phyloP scores from a whole-genome alignment of 2,113 vertebrate species.

The Numenius arquata region DNA sequence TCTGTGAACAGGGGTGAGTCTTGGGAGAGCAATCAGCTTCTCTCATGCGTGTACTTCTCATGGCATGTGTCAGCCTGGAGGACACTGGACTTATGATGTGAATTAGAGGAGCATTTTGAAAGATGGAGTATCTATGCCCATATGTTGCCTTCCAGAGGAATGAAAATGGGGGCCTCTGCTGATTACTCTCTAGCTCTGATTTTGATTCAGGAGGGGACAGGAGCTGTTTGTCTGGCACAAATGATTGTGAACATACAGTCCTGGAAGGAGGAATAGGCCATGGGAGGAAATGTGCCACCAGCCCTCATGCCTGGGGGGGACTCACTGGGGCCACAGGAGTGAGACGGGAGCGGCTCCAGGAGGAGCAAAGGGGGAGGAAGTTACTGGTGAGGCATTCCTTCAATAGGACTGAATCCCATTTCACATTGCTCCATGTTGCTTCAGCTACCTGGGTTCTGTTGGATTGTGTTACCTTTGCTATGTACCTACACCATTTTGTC shows the following conservation, averaged over 20 bases:
- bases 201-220: neutral
- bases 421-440: neutral
- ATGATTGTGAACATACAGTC: fast-evolving
- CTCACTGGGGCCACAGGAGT: neutral
- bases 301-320: fast-evolving
- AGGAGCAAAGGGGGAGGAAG: neutral
- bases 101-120: neutral
- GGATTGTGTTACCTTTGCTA: too few relatives aligned
- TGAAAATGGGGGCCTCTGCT: neutral
- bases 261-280: neutral
- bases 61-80: neutral
- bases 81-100: fast-evolving
- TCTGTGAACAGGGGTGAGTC: neutral
- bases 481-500: fast-evolving
- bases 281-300: neutral
- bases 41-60: fast-evolving
- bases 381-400: neutral
- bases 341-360: neutral
- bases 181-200: neutral
- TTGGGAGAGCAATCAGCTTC: neutral
- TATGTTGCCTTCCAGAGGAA: neutral
- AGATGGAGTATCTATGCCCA: neutral
- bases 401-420: neutral
- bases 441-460: fast-evolving
- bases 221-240: neutral